These are phyloP conservation scores for Gorilla gorilla DNA, from an alignment of 2,113 vertebrate species.

Conservation along the genomic window DNA sequence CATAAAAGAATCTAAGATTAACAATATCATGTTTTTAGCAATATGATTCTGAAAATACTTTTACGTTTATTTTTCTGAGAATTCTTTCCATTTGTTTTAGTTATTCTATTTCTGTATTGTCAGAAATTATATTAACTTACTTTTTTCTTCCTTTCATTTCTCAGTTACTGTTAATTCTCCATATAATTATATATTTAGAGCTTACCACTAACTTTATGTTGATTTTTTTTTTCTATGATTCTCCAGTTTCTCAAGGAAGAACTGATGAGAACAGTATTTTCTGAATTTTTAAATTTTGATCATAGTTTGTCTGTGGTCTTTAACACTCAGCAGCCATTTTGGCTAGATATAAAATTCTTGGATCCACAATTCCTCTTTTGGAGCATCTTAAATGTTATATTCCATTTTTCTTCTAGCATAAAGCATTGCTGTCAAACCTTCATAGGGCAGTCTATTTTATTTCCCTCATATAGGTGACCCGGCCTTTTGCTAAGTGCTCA, in stretches of 20 bases:
- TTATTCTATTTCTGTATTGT: not conserved
- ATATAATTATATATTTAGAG: not conserved
- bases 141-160: not conserved
- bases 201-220: not conserved
- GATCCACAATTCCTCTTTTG: not conserved
- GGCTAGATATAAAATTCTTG: not conserved
- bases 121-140: not conserved
- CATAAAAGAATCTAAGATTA: not conserved
- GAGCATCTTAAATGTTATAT: not conserved
- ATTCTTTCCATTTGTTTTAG: not conserved
- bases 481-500: not conserved
- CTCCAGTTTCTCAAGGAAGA: not conserved
- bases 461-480: not conserved
- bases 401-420: not conserved
- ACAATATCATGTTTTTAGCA: not conserved
- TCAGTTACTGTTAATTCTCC: not conserved
- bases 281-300: not conserved
- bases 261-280: not conserved
- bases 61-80: not conserved
- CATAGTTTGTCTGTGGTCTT: not conserved
- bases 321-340: not conserved
- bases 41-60: not conserved
- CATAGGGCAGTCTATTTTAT: not conserved
- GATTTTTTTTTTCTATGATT: not conserved
- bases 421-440: not conserved